Evolutionary conservation across 2,888 invertebrate species (phyloP).

Genomic region (Dendrolimus houi): DNA sequence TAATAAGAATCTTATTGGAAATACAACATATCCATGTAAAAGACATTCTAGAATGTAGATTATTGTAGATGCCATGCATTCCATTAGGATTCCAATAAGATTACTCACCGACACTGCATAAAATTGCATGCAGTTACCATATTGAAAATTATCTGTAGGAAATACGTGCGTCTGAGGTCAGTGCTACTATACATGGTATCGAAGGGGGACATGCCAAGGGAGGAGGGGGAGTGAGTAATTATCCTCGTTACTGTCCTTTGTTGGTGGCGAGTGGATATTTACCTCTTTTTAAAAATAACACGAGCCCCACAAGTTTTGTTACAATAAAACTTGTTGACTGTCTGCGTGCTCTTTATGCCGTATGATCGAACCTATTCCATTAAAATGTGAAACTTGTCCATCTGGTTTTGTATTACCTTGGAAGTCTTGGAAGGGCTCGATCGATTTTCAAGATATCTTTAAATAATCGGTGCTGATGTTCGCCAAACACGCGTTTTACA

Average conservation of each 20-base stretch:
- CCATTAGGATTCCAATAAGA: constrained; percentile 7
- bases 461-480: too few relatives aligned
- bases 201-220: constrained; percentile 8
- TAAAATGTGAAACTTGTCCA: not conserved
- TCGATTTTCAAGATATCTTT: too few relatives aligned
- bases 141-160: constrained; percentile 1
- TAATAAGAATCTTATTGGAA: too few relatives aligned
- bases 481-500: too few relatives aligned
- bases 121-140: not conserved
- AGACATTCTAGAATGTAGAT: too few relatives aligned
- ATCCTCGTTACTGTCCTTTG: constrained; percentile 34
- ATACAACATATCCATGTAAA: too few relatives aligned
- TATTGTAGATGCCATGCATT: too few relatives aligned
- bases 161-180: constrained; percentile 2
- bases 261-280: constrained; percentile 9
- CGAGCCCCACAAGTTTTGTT: not conserved
- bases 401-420: too few relatives aligned
- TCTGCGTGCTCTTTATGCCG: not conserved
- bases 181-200: not conserved
- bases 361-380: not conserved
- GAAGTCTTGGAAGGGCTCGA: too few relatives aligned
- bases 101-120: not conserved
- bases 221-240: constrained; percentile 21
- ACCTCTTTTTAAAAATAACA: constrained; percentile 4
- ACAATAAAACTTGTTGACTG: not conserved